Conservation (phyloP, 1,140 invertebrate genomes). For the Dendroctonus valens region DNA sequence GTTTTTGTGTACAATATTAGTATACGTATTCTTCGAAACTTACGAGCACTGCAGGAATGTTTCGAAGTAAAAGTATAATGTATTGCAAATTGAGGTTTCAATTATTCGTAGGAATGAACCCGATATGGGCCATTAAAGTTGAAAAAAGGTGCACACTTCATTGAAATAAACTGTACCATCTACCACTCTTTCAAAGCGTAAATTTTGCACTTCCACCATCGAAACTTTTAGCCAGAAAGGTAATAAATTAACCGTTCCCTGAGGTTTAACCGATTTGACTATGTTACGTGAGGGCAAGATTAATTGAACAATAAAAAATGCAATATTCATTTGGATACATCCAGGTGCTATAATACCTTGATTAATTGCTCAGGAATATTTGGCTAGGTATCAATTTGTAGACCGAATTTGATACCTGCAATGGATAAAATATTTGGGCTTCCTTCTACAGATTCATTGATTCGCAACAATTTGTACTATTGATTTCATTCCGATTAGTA, state of each 20-base stretch:
- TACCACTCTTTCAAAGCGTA: slow-evolving; percentile 2
- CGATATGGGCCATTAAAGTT: neutral
- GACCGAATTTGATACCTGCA: too few species aligned
- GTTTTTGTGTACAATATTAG: too few species aligned
- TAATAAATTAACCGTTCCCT: slow-evolving; percentile 6
- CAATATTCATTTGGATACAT: too few species aligned
- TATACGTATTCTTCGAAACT: neutral
- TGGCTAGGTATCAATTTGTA: too few species aligned
- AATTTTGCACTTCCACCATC: neutral
- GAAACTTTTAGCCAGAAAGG: neutral
- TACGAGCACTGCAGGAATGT: neutral
- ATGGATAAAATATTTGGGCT: too few species aligned
- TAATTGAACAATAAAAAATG: too few species aligned
- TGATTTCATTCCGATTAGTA: too few species aligned
- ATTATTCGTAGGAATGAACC: neutral
- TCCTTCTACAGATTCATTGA: too few species aligned
- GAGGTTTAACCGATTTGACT: slow-evolving; percentile 9
- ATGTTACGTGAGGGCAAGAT: slow-evolving; percentile 13
- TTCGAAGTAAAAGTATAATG: neutral
- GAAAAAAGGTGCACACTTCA: neutral
- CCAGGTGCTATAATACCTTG: too few species aligned
- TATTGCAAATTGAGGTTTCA: neutral
- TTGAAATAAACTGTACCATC: neutral
- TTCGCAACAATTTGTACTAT: too few species aligned
- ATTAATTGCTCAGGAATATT: too few species aligned